A percentile compares a stretch with the other conserved stretches of the same genome.
phyloP scores from a whole-genome alignment of 2,113 vertebrate genomes.

The Cavia aperea region DNA sequence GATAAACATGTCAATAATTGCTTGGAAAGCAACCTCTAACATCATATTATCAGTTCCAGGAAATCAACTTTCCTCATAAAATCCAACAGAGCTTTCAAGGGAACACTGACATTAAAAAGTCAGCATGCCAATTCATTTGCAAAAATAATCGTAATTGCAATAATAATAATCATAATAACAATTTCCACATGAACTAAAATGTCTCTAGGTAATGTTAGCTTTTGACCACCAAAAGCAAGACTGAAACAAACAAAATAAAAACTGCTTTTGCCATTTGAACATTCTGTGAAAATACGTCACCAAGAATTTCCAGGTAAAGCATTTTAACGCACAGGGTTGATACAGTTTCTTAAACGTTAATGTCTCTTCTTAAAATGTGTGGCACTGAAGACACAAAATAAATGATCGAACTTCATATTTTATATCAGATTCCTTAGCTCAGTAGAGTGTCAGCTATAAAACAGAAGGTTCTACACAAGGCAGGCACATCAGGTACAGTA shows the following conservation, averaged over 20 bases:
- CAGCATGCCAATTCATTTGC: background rate
- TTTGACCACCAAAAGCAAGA: background rate
- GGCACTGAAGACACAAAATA: background rate
- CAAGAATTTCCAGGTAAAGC: conserved; percentile 23
- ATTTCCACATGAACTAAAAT: background rate
- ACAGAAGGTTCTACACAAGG: background rate
- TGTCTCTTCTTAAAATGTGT: background rate
- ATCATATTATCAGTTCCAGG: background rate
- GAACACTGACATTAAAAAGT: conserved; percentile 8
- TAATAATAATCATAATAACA: background rate
- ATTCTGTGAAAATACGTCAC: background rate
- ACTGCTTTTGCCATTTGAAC: background rate
- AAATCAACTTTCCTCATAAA: conserved; percentile 22
- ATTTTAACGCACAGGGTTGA: conserved; percentile 24
- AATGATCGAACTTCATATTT: conserved; percentile 32
- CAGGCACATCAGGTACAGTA: background rate
- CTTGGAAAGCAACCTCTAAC: background rate
- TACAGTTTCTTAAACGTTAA: conserved; percentile 14
- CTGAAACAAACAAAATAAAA: background rate
- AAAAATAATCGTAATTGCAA: background rate
- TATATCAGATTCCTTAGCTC: conserved; percentile 20
- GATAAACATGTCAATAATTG: background rate
- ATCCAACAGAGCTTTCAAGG: background rate
- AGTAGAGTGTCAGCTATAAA: conserved; percentile 16
- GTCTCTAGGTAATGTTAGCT: background rate